Conservation (phyloP, 2,113 vertebrate species). For the Eublepharis macularius region DNA sequence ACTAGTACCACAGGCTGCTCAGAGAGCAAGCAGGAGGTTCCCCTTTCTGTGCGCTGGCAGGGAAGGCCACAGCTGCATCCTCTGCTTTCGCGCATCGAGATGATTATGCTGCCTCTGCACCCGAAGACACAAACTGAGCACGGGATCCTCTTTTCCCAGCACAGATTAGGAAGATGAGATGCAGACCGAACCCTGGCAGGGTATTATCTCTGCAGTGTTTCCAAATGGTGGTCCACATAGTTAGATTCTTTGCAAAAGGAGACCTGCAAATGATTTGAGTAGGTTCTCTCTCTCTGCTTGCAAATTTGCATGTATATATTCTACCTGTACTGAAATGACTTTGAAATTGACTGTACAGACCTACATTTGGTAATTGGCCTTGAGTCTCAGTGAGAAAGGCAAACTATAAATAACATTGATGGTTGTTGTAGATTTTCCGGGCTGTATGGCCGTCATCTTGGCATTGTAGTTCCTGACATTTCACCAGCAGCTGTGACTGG, state of each 20-base stretch:
- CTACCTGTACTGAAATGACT: too few species aligned
- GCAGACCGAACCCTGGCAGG: neutral
- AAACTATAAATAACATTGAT: too few species aligned
- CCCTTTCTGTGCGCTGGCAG: neutral
- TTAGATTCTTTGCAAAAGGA: neutral
- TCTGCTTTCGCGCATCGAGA: too few species aligned
- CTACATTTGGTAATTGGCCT: too few species aligned
- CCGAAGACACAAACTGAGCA: conserved; percentile 35
- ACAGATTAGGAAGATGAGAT: conserved; percentile 4
- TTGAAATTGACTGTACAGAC: too few species aligned
- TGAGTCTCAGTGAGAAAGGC: too few species aligned
- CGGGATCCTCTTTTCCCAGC: neutral
- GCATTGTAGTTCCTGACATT: too few species aligned
- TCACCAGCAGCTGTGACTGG: too few species aligned
- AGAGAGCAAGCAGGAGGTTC: neutral
- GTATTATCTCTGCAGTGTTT: conserved; percentile 37
- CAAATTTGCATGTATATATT: too few species aligned
- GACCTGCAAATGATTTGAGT: neutral
- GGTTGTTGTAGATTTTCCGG: too few species aligned
- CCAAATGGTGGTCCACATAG: conserved; percentile 23
- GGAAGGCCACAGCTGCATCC: neutral
- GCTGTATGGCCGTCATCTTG: too few species aligned
- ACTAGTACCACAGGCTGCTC: neutral
- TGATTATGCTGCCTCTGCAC: conserved; percentile 20
- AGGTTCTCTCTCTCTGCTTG: neutral